A percentile compares a stretch with the other conserved stretches of the same genome.
Conservation (phyloP, 1,140 invertebrate species). For the Alviniconcha marisindica region DNA sequence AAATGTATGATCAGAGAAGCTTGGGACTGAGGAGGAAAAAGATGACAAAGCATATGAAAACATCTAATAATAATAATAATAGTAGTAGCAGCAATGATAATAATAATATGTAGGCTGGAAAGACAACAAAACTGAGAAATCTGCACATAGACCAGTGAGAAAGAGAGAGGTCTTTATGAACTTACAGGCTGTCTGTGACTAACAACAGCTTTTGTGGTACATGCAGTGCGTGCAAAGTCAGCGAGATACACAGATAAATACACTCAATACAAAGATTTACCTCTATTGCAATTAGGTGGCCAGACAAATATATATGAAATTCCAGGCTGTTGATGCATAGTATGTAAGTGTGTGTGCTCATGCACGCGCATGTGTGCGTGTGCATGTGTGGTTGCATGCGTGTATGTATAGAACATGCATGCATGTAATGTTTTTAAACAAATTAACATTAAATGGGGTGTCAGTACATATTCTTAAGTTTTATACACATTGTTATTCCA, state of each 20-base stretch:
- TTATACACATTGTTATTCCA: too few relatives aligned
- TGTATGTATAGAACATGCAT: not conserved
- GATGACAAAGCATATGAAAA: not conserved
- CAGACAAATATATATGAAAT: too few relatives aligned
- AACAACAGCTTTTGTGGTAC: not conserved
- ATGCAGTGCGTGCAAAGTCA: slow-evolving; percentile 23
- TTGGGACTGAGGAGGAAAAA: not conserved
- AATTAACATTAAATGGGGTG: too few relatives aligned
- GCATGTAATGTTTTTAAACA: too few relatives aligned
- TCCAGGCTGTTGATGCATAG: not conserved
- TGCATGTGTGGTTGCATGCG: not conserved
- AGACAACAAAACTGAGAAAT: not conserved
- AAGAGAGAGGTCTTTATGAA: too few relatives aligned
- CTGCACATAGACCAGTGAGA: slow-evolving; percentile 12
- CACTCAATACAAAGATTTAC: not conserved
- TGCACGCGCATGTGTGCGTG: not conserved
- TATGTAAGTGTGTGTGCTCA: not conserved
- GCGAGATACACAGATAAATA: slow-evolving; percentile 9
- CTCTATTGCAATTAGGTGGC: not conserved
- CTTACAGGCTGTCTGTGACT: too few relatives aligned
- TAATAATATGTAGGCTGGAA: not conserved
- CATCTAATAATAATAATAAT: not conserved
- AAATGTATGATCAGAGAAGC: not conserved
- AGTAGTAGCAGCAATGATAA: not conserved
- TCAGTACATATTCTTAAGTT: too few relatives aligned